Percentiles rank a stretch among this genome's conserved stretches.
Evolutionary conservation across 2,797 vertebrate species (phyloP).

Genomic region (Miichthys miiuy): DNA sequence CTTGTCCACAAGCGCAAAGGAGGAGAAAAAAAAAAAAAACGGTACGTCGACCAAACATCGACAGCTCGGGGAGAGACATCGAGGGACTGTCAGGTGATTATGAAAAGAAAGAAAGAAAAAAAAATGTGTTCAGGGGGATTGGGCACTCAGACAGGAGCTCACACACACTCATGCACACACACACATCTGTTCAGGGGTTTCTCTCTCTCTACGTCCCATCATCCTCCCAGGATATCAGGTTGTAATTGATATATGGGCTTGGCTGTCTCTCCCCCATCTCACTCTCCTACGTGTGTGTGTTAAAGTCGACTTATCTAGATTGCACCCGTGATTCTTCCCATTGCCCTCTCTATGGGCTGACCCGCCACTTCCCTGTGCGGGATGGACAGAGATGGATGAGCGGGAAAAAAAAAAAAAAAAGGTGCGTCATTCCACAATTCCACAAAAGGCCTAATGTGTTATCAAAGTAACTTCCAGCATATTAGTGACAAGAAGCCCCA

Average conservation of each 20-base stretch:
- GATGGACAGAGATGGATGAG: constrained; percentile 64
- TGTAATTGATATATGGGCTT: constrained; percentile 84
- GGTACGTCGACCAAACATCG: constrained; percentile 7
- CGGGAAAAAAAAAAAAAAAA: constrained; percentile 10
- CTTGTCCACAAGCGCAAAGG: not conserved
- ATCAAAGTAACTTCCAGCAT: constrained; percentile 99
- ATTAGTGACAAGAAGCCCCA: constrained; percentile 96
- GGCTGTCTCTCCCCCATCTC: constrained; percentile 73
- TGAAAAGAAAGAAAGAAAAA: constrained; percentile 8
- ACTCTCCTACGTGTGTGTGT: constrained; percentile 23
- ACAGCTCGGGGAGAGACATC: constrained; percentile 14
- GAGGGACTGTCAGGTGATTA: constrained; percentile 51
- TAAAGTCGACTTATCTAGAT: constrained; percentile 84
- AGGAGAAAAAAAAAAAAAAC: not conserved
- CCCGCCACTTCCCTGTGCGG: constrained; percentile 62
- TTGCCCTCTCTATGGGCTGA: constrained; percentile 86
- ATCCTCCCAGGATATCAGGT: constrained; percentile 76
- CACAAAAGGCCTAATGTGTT: constrained; percentile 89
- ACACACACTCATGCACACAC: constrained; percentile 14
- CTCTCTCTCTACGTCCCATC: constrained; percentile 57
- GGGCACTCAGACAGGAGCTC: constrained; percentile 11
- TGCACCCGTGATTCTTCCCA: constrained; percentile 73
- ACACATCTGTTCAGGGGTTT: constrained; percentile 53
- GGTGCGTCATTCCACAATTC: constrained; percentile 80
- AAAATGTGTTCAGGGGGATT: constrained; percentile 8